Conservation (phyloP, 2,888 invertebrate genomes). For the Dendrolimus pini region DNA sequence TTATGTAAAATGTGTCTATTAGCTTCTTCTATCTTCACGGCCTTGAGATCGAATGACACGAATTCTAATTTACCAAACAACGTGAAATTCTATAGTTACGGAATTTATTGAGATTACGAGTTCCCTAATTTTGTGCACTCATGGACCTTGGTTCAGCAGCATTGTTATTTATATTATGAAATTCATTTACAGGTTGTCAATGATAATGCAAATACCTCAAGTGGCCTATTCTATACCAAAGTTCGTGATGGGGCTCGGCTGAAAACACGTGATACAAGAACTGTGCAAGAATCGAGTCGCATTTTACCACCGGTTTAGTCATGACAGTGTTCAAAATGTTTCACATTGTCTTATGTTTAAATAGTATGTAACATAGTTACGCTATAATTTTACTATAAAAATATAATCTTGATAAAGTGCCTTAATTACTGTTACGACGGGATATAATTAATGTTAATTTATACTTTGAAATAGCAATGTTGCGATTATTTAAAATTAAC, state of each 20-base stretch:
- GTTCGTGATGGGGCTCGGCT: slow-evolving; percentile 90
- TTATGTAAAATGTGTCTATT: too few species aligned
- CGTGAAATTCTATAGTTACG: too few species aligned
- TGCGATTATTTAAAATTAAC: too few species aligned
- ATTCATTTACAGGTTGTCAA: slow-evolving; percentile 83
- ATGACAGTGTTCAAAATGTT: slow-evolving; percentile 16
- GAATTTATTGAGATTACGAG: too few species aligned
- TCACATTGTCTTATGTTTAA: not conserved
- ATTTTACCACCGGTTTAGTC: slow-evolving; percentile 31
- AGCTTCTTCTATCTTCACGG: too few species aligned
- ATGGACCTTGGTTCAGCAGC: too few species aligned
- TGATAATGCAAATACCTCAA: slow-evolving; percentile 90
- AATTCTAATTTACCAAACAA: too few species aligned
- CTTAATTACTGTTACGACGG: slow-evolving; percentile 2
- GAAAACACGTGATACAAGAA: slow-evolving; percentile 31
- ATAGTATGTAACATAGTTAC: not conserved
- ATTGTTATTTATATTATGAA: not conserved
- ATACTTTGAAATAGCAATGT: too few species aligned
- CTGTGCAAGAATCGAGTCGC: slow-evolving; percentile 2
- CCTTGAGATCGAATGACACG: too few species aligned
- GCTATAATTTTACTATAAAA: not conserved
- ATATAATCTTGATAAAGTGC: slow-evolving; percentile 3
- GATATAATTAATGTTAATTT: too few species aligned
- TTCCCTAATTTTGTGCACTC: too few species aligned
- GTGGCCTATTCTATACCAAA: slow-evolving; percentile 89